Evolutionary conservation across 2,113 vertebrate genomes (phyloP), one percentile per base, ranked within the genome.

Genomic region (Colossoma macropomum): DNA sequence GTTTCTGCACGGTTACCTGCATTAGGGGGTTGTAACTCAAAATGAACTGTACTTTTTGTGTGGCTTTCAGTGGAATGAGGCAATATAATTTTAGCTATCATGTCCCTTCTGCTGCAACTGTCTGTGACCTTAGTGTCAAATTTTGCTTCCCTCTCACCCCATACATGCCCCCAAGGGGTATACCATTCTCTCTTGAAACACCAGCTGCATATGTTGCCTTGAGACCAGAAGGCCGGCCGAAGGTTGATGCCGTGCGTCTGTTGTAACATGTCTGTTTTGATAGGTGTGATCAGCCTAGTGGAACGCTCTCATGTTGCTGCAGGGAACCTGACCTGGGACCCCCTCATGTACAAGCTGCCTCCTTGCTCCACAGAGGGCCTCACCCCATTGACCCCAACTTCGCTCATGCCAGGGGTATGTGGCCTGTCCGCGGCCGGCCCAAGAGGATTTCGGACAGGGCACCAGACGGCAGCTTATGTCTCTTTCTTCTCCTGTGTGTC

Each of bases 371-470:
- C 32, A 88, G 88, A 86, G 81, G 85, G 79, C 3, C 84, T 91
- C 88, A 92, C 91, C 92, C 88, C 92, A 93, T 93, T 93, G 92
- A 92, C 92, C 89, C 63, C 87, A 86, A 87, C 52, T 48, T 28
- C 89, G 88, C 84, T 85, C 86, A 85, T 83, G 89, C 68, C 41
- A 28, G 15, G 54, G 72, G 19, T 12, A 12, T 62, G 59, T 10
- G 68, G 21, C 65, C 4, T 7, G 17, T 34, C 38, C 50, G 15
- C 6, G 28, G 50, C 45, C 11, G 8, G 6, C 72, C 72, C 28
- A 13, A 38, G 48, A 38, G 48, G 15, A 19, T 13, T 41, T 41
- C 6, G 15, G 30, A 80, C 66, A 65, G 23, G 50, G 27, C 16
- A 54, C 50, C 50, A 56, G 50, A 32, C 48, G 72, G 27, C 50